Percentiles rank a stretch among this genome's conserved stretches.
Conservation (phyloP, 2,888 invertebrate species). For the Epistrophella euchroma region DNA sequence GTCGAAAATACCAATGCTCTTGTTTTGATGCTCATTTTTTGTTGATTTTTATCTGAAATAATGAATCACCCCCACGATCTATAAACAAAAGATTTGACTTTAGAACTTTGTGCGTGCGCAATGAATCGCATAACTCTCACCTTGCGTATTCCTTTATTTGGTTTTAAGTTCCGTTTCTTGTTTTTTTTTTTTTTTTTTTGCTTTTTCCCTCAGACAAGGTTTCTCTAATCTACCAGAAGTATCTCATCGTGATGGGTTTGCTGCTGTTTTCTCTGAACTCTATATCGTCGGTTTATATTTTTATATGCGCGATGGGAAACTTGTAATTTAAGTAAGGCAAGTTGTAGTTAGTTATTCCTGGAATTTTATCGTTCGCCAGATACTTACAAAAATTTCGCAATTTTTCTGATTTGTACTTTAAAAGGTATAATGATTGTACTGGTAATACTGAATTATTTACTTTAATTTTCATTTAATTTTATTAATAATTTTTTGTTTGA, state of each 20-base stretch:
- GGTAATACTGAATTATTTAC: conserved; percentile 5
- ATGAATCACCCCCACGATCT: background rate
- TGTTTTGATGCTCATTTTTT: conserved; percentile 87
- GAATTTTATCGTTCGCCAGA: conserved; percentile 39
- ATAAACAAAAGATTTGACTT: conserved; percentile 73
- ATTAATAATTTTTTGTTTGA: conserved; percentile 11
- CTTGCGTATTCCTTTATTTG: conserved; percentile 70
- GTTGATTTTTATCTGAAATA: conserved; percentile 61
- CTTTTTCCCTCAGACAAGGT: conserved; percentile 28
- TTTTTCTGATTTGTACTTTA: background rate
- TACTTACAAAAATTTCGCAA: background rate
- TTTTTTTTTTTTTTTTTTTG: conserved; percentile 67
- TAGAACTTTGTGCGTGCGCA: conserved; percentile 71
- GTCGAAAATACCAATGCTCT: conserved; percentile 90
- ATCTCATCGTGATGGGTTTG: conserved; percentile 36
- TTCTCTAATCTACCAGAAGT: conserved; percentile 49
- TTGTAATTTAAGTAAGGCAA: conserved; percentile 33
- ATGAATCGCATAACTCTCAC: conserved; percentile 63
- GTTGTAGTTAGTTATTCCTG: conserved; percentile 49
- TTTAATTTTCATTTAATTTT: background rate
- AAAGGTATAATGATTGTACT: background rate
- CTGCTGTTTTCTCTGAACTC: conserved; percentile 20
- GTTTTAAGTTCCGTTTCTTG: conserved; percentile 50
- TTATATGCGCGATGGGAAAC: conserved; percentile 41
- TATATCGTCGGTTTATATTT: conserved; percentile 9